Evolutionary conservation across 2,888 invertebrate species (phyloP).

Genomic region (Barypeithes pellucidus): DNA sequence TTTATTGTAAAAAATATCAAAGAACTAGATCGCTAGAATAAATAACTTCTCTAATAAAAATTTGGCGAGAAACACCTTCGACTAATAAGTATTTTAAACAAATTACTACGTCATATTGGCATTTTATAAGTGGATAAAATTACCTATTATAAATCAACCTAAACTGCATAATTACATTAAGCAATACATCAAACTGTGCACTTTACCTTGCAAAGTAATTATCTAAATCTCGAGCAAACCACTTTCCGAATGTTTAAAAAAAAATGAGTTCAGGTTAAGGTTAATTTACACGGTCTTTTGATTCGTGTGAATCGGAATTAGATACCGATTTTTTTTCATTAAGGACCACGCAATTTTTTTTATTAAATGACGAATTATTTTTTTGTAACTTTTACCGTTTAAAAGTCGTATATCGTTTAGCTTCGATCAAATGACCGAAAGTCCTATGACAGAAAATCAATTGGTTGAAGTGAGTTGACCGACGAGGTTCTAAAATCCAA

Average conservation of each 20-base stretch:
- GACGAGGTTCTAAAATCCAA: too few relatives aligned
- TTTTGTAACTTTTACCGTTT: too few relatives aligned
- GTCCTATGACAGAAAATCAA: too few relatives aligned
- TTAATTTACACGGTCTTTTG: constrained; percentile 4
- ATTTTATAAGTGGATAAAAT: background rate
- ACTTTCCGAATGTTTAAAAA: background rate
- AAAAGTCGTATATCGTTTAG: too few relatives aligned
- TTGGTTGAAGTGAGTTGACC: too few relatives aligned
- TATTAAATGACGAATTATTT: too few relatives aligned
- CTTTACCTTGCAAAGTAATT: constrained; percentile 27
- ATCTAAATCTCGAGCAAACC: constrained; percentile 4
- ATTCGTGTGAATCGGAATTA: background rate
- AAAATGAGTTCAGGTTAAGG: constrained; percentile 8
- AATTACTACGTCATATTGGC: background rate
- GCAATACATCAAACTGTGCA: constrained; percentile 12
- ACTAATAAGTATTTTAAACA: background rate
- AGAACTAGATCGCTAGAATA: too few relatives aligned
- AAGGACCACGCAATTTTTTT: background rate
- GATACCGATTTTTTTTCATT: background rate
- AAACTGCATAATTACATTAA: background rate
- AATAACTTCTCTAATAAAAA: too few relatives aligned
- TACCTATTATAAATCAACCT: background rate
- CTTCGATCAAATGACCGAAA: too few relatives aligned
- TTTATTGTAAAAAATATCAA: too few relatives aligned
- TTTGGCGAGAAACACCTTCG: too few relatives aligned